These are phyloP conservation scores for Tetropium fuscum DNA, from an alignment of 2,888 invertebrate genomes.

Conservation along the genomic window DNA sequence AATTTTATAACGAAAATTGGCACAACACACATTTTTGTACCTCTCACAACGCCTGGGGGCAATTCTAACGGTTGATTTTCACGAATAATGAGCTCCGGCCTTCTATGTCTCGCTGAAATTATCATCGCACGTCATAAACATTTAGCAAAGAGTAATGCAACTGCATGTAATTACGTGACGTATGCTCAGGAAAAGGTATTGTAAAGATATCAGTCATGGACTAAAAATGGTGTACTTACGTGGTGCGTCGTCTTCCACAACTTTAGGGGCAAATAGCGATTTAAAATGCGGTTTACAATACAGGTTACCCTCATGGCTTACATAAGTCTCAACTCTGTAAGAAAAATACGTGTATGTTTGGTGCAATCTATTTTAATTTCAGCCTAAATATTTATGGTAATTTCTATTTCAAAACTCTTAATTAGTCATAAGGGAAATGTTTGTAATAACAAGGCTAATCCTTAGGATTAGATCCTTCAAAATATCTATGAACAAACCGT, in stretches of 20 bases:
- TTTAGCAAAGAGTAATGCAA: no score
- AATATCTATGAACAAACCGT: no score
- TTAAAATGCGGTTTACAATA: conserved; percentile 96
- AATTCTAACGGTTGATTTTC: conserved; percentile 92
- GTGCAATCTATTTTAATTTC: no score
- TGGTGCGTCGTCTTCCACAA: conserved; percentile 79
- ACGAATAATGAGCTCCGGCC: conserved; percentile 89
- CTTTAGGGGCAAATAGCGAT: conserved; percentile 91
- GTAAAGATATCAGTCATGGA: neutral
- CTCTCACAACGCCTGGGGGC: conserved; percentile 93
- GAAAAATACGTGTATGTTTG: conserved; percentile 13
- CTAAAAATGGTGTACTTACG: conserved; percentile 67
- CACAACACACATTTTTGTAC: conserved; percentile 66
- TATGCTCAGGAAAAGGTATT: neutral
- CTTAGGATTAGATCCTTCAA: no score
- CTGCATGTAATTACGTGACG: no score
- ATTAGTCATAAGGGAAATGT: no score
- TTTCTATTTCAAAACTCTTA: no score
- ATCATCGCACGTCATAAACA: no score
- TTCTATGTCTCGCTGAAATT: conserved; percentile 74
- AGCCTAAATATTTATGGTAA: no score
- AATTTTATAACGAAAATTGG: conserved; percentile 6
- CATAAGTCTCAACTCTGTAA: conserved; percentile 90
- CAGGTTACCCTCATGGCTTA: conserved; percentile 89
- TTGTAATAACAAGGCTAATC: no score